These are phyloP conservation scores for Elachura formosa DNA, from an alignment of 2,113 vertebrate genomes.

Conservation along the genomic window DNA sequence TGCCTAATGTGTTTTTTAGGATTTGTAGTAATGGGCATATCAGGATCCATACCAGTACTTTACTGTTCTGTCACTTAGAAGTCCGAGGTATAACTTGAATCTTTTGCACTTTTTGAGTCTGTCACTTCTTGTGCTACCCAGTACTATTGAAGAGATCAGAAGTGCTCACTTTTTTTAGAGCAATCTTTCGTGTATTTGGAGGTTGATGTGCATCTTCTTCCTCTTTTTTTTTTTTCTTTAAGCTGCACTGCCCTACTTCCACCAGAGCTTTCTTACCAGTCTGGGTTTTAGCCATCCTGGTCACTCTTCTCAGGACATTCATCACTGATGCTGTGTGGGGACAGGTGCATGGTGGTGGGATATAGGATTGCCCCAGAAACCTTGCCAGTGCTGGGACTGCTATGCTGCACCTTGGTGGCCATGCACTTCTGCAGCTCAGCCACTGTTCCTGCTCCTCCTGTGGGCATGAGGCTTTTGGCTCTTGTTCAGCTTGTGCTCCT, in stretches of 20 bases:
- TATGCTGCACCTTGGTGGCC: not conserved
- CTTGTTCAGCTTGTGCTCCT: not conserved
- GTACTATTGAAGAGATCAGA: not conserved
- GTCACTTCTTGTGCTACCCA: not conserved
- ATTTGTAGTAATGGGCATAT: not conserved
- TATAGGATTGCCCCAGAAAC: not conserved
- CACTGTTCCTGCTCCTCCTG: not conserved
- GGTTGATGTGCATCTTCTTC: not conserved
- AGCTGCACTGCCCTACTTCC: not conserved
- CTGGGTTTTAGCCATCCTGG: not conserved
- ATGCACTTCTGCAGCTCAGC: not conserved
- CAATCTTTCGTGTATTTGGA: not conserved
- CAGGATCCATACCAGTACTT: not conserved
- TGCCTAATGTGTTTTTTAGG: not conserved
- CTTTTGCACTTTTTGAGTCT: not conserved
- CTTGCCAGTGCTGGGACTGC: fast-evolving
- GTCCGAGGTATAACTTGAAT: not conserved
- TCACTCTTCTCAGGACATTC: not conserved
- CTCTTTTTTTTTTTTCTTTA: not conserved
- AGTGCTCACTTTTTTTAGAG: not conserved
- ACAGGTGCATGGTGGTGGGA: fast-evolving
- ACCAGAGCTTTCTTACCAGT: not conserved
- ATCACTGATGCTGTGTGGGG: not conserved
- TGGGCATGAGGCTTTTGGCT: fast-evolving
- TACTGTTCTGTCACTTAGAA: not conserved